Conservation (phyloP, 2,797 vertebrate species). For the Macroramphosus scolopax region DNA sequence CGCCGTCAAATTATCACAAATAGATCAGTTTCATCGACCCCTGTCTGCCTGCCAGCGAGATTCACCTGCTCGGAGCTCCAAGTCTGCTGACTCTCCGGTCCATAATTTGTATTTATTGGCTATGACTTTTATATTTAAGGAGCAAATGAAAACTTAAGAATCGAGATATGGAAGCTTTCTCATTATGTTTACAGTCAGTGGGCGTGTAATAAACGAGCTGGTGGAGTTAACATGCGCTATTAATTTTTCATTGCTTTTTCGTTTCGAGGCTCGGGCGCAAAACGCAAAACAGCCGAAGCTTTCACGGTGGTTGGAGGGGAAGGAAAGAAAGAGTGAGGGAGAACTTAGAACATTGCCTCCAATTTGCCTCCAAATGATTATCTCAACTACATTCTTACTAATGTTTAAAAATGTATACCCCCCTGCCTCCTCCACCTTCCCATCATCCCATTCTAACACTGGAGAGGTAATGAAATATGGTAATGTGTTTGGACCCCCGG, state of each 20-base stretch:
- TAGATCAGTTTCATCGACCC: neutral
- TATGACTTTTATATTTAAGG: slow-evolving; percentile 59
- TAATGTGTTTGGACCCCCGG: slow-evolving; percentile 70
- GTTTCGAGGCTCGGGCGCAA: slow-evolving; percentile 65
- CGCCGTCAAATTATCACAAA: slow-evolving; percentile 23
- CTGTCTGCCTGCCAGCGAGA: neutral
- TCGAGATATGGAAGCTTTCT: slow-evolving; percentile 69
- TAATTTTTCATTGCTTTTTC: slow-evolving; percentile 79
- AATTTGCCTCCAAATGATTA: slow-evolving; percentile 71
- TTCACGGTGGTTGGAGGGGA: slow-evolving; percentile 55
- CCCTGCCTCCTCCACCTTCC: slow-evolving; percentile 8
- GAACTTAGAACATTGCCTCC: slow-evolving; percentile 51
- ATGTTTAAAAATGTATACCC: slow-evolving; percentile 63
- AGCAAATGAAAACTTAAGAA: slow-evolving; percentile 65
- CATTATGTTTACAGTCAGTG: slow-evolving; percentile 78
- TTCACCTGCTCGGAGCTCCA: slow-evolving; percentile 8
- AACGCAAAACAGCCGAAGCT: slow-evolving; percentile 56
- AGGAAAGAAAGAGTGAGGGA: slow-evolving; percentile 20
- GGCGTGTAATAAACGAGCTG: slow-evolving; percentile 79
- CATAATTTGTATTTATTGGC: slow-evolving; percentile 64
- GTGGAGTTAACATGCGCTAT: slow-evolving; percentile 78
- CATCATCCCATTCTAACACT: slow-evolving; percentile 52
- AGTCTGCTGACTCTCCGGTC: slow-evolving; percentile 32
- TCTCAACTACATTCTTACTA: slow-evolving; percentile 62
- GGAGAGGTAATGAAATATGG: slow-evolving; percentile 77